Conservation (phyloP, 2,888 invertebrate species). For the Melinaea marsaeus region DNA sequence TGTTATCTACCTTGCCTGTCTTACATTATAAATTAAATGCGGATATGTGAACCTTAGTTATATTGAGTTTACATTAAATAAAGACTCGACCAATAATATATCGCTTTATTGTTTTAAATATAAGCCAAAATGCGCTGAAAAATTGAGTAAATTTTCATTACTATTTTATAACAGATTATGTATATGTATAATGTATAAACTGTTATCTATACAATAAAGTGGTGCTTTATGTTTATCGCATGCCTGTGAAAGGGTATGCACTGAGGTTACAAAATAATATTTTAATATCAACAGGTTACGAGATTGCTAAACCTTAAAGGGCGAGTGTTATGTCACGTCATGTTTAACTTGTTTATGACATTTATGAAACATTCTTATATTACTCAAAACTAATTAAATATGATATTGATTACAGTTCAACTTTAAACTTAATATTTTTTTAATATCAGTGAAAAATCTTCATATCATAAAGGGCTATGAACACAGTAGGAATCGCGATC, state of each 20-base stretch:
- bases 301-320: conserved; percentile 29
- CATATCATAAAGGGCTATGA: no score
- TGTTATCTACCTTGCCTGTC: no score
- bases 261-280: conserved; percentile 28
- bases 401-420: no score
- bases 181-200: not conserved
- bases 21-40: no score
- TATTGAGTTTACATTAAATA: no score
- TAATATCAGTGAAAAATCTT: no score
- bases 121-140: no score
- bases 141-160: no score
- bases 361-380: conserved; percentile 5
- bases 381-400: not conserved
- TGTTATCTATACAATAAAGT: not conserved
- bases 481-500: no score
- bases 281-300: conserved; percentile 30
- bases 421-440: not conserved
- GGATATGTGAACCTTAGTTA: no score
- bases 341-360: not conserved
- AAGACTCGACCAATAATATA: no score
- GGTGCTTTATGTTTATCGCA: conserved; percentile 7
- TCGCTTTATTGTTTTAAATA: no score
- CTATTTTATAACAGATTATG: not conserved
- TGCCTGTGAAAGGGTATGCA: conserved; percentile 12
- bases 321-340: conserved; percentile 14